Evolutionary conservation across 2,113 vertebrate genomes (phyloP).

Genomic region (Calidris pugnax): DNA sequence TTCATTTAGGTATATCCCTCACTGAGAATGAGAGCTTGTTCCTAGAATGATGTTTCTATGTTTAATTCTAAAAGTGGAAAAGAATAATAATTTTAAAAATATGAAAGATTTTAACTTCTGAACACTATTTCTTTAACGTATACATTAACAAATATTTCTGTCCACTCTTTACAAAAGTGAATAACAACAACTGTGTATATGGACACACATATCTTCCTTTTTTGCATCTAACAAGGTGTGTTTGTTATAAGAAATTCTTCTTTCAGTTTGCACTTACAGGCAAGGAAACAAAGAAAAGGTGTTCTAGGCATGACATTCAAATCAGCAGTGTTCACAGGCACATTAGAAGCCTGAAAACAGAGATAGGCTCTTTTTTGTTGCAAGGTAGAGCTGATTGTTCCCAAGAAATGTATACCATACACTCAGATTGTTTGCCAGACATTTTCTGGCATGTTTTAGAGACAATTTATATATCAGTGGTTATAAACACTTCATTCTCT

Average conservation of each 20-base stretch:
- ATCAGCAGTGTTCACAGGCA: not conserved
- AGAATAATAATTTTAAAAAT: not conserved
- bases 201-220: not conserved
- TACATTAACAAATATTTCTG: not conserved
- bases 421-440: not conserved
- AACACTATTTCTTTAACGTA: not conserved
- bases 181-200: not conserved
- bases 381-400: not conserved
- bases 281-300: not conserved
- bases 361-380: not conserved
- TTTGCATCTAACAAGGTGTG: not conserved
- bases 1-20: not conserved
- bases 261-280: not conserved
- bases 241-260: not conserved
- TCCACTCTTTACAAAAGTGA: not conserved
- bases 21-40: not conserved
- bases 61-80: not conserved
- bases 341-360: not conserved
- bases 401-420: not conserved
- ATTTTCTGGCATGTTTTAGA: not conserved
- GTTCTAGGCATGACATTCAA: not conserved
- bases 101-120: not conserved
- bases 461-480: not conserved
- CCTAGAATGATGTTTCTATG: not conserved
- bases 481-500: not conserved